These are phyloP conservation scores for Emydocephalus ijimae DNA, from an alignment of 2,113 vertebrate species.

Conservation along the genomic window DNA sequence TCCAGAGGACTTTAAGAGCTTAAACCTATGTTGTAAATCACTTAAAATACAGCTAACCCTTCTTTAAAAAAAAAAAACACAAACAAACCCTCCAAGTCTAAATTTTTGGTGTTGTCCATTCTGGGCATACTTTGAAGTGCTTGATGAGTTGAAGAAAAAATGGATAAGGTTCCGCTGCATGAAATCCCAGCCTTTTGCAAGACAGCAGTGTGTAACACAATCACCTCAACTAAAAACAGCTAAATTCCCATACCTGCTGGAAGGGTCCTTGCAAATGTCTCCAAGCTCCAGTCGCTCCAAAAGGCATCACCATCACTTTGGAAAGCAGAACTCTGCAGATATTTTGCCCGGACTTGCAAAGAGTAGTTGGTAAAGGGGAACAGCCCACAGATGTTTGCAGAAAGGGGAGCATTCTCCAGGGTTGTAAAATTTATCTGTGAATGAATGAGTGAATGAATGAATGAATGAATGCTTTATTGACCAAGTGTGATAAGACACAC, in stretches of 20 bases:
- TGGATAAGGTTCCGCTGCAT: neutral
- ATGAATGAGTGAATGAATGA: too few species aligned
- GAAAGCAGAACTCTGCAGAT: neutral
- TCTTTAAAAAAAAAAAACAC: too few species aligned
- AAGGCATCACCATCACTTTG: neutral
- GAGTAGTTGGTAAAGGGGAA: slow-evolving; percentile 32
- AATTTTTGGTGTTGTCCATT: neutral
- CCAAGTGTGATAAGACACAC: too few species aligned
- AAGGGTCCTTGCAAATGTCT: slow-evolving; percentile 6
- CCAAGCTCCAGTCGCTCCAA: slow-evolving; percentile 43
- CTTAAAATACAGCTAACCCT: neutral
- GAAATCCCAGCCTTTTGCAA: neutral
- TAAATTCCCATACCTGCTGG: slow-evolving; percentile 5
- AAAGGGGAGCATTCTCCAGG: fast-evolving
- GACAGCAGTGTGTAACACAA: too few species aligned
- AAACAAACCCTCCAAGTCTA: neutral
- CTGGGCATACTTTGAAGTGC: neutral
- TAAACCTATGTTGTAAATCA: neutral
- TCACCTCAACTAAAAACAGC: neutral
- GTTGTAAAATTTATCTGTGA: neutral
- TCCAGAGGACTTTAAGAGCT: neutral
- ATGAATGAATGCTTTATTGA: too few species aligned
- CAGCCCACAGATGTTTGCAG: neutral
- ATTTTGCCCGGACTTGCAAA: slow-evolving; percentile 16
- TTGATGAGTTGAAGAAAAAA: neutral